Percentiles rank a stretch among this genome's conserved stretches.
phyloP scores from a whole-genome alignment of 2,888 invertebrate species.

The Oxyteleia sp. region DNA sequence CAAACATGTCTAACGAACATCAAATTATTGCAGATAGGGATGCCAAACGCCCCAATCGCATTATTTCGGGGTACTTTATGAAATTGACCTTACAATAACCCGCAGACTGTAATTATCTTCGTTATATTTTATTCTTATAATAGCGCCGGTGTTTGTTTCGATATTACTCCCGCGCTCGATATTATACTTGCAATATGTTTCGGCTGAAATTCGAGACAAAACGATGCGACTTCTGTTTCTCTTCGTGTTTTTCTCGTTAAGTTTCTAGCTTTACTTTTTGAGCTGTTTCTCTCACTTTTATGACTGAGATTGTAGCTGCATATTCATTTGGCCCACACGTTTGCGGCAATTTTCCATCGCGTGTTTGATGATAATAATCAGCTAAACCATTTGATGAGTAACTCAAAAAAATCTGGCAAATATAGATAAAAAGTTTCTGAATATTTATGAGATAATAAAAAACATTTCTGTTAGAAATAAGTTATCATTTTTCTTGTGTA shows the following conservation, averaged over 20 bases:
- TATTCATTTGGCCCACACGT: conserved; percentile 32
- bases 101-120: conserved; percentile 15
- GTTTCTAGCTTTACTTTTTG: conserved; percentile 25
- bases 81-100: conserved; percentile 9
- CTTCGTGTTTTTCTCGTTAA: background rate
- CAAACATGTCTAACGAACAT: conserved; percentile 33
- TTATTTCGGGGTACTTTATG: conserved; percentile 12
- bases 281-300: conserved; percentile 38
- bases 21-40: conserved; percentile 21
- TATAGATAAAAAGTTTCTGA: too few species aligned
- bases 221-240: conserved; percentile 15
- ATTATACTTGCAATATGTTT: conserved; percentile 12
- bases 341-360: conserved; percentile 40
- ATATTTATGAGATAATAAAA: too few species aligned
- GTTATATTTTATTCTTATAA: conserved; percentile 24
- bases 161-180: conserved; percentile 12
- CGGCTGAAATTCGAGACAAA: background rate
- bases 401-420: too few species aligned
- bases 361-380: background rate
- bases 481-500: too few species aligned
- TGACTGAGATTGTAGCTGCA: conserved; percentile 28
- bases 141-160: background rate
- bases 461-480: too few species aligned
- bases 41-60: conserved; percentile 4
- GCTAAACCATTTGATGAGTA: background rate